Evolutionary conservation across 2,113 vertebrate genomes (phyloP), one percentile per base, ranked within the genome.

Genomic region (Circaetus cinerascens): DNA sequence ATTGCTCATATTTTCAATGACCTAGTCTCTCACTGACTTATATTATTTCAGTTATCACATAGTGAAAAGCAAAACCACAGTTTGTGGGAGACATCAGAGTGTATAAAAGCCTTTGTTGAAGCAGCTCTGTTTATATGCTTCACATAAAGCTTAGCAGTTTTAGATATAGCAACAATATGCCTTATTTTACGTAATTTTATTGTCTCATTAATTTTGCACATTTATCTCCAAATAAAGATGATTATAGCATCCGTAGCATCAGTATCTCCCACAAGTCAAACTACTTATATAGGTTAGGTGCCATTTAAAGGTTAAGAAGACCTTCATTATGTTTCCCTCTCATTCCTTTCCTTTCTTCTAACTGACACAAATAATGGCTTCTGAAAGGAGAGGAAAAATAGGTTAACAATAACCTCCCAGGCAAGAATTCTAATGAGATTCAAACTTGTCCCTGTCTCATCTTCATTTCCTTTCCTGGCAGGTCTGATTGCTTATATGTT

Each of bases 391-490:
- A 77, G 40, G 43, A 40, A 84, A 95, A 95, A 95, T 95, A 95
- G 94, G 95, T 87, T 97, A 95, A 92, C 73, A 95, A 51, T 75
- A 94, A 95, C 68, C 90, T 96, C 77, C 83, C 53, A 96, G 88
- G 95, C 88, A 97, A 66, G 76, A 94, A 96, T 94, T 81, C 43
- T 96, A 95, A 97, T 94, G 79, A 92, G 75, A 95, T 94, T 95
- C 92, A 71, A 53, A 81, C 68, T 88, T 93, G 63, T 88, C 72
- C 55, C 60, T 41, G 51, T 75, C 88, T 96, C 72, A 64, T 87
- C 76, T 77, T 95, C 36, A 92, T 97, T 96, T 92, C 73, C 27
- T 89, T 90, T 91, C 56, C 83, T 95, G 88, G 86, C 90, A 97
- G 79, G 79, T 91, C 72, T 84, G 72, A 94, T 95, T 92, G 55